Evolutionary conservation across 2,888 invertebrate species (phyloP), one percentile per base, ranked within the genome.

Genomic region (Anarsia innoxiella): DNA sequence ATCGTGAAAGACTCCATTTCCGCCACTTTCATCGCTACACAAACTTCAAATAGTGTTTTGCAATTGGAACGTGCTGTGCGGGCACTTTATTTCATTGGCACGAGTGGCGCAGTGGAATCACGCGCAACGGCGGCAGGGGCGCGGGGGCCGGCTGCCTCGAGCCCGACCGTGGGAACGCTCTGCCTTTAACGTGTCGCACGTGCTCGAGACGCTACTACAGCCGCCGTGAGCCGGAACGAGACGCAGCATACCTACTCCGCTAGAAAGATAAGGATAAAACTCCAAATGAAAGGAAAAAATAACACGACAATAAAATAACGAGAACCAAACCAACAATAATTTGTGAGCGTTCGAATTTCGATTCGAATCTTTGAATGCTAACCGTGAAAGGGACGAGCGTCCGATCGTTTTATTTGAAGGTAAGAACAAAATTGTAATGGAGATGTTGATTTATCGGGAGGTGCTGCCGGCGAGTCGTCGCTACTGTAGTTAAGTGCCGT

Each of bases 151-250:
- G 56, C 60, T 60, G 66, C 66, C 66, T 64, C 71, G 72, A 62
- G 66, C 71, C 58, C 56, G 74, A 83, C 82, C 84, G 84, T 84
- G 84, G 83, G 84, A 84, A 84, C 77, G 83, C 66, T 76, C 74
- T 79, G 84, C 80, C 82, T 82, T 84, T 83, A 83, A 79, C 82
- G 72, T 71, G 75, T 75, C 82, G 83, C 84, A 83, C 84, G 84
- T 84, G 84, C 83, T 79, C 72, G 63, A 68, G 65, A 71, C 69
- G 75, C 71, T 75, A 71, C 72, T 59, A 68, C 59, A 55, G 54
- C 63, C 60, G 50, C 61, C 51, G 49, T 59, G 47, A 64, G 75
- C 56, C 47, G 44, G 53, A 79, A 41, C 50, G 61, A 59, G 77
- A 75, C 65, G 50, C 52, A 54, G 28, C 32, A 41, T 40, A 51